Base-by-base conservation (phyloP, 1,140 invertebrate genomes). In the Scaptomyza montana region DNA sequence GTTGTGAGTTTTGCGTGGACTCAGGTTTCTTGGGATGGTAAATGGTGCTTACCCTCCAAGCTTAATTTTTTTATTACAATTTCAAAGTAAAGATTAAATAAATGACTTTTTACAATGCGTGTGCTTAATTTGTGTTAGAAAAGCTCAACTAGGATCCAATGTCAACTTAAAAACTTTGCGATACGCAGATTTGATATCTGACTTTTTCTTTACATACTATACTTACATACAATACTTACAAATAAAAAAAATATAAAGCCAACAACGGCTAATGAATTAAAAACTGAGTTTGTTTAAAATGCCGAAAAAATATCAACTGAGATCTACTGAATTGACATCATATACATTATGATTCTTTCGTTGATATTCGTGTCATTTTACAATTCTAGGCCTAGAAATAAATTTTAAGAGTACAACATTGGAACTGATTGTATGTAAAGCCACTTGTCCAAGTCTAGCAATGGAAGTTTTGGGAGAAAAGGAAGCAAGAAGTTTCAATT, bases 1-100 rank as follows among this genome's bases (percentile, higher is more conserved):
- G 28, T 55, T 54, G 63, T 54, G 63, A 55, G 51, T 12, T 53
- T 69, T 67, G 41, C 28, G 46, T 69, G 30, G 39, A 21, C 12
- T 16, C 53, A 47, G 7, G 59, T 41, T 47, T 25, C 19, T 33
- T 47, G 30, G 21, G 12, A 7, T 16, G 30, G 56, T 60, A 61
- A 56, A 61, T 68, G 65, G 60, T 53, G 65, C 56, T 39, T 61
- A 36, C 46, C 30, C 8, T 55, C n/a, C 5, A 13, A 46, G 45
- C 7, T 16, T 12, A 10, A 19, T 21, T 41, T 25, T 30, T 36
- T 46, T 33, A 28, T 16, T 33, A 12, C 10, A 49, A 50, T 7
- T 39, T 9, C 9, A 47, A 16, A 16, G 16, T 16, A 16, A 16
- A 16, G 16, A 1, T 16, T 16, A 16, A 16, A 16, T 16, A 16